Percentiles rank a stretch among this genome's conserved stretches.
Conservation (phyloP, 2,113 vertebrate genomes). For the Rhea americana region DNA sequence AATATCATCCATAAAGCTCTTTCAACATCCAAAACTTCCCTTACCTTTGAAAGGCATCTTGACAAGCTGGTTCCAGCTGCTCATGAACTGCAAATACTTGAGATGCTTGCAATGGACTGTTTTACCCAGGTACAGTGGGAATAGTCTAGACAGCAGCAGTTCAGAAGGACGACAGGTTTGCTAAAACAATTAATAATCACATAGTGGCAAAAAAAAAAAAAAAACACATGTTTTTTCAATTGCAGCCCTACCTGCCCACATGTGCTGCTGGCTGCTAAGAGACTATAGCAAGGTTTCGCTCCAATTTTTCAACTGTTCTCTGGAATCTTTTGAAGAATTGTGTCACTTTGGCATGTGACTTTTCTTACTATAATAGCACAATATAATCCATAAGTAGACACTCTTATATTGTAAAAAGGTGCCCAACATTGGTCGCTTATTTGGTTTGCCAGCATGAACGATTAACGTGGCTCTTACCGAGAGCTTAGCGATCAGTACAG, state of each 20-base stretch:
- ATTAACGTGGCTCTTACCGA: not conserved
- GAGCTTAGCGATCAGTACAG: not conserved
- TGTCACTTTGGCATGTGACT: not conserved
- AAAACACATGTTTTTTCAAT: not conserved
- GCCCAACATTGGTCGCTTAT: not conserved
- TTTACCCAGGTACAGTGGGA: not conserved
- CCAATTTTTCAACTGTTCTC: not conserved
- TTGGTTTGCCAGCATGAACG: not conserved
- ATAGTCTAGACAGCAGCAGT: not conserved
- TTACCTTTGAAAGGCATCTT: not conserved
- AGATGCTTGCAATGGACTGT: not conserved
- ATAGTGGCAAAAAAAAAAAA: not conserved
- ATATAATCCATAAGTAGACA: not conserved
- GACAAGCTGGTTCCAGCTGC: not conserved
- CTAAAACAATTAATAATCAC: not conserved
- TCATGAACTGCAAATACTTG: not conserved
- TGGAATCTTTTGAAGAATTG: not conserved
- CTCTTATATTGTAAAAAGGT: not conserved
- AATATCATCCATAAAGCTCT: not conserved
- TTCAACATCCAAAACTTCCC: not conserved
- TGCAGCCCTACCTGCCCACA: not conserved
- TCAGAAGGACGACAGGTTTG: not conserved
- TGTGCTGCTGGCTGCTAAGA: not conserved
- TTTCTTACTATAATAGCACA: not conserved
- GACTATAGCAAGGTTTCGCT: not conserved